Base-by-base conservation (phyloP, 2,888 invertebrate genomes). In the Petrolisthes cinctipes region DNA sequence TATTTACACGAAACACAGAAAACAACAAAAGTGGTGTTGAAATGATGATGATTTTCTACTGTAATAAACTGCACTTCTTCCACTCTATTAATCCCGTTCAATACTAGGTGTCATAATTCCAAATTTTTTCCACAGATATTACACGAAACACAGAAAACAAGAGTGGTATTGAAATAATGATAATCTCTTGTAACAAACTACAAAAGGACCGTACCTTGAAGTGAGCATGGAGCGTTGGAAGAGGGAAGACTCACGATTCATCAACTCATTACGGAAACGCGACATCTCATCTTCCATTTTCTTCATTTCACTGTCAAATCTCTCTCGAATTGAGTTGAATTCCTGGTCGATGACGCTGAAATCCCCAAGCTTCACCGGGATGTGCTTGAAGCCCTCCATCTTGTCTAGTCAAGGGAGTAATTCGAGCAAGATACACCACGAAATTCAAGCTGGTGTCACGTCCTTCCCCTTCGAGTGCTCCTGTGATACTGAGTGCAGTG, bases 231-330 rank as follows among this genome's bases (percentile, higher is more conserved):
- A 90, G 78, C 85, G 87, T 57, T 86, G 86, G 94, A 97, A 97
- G 93, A 97, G 96, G 93, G 96, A 96, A 92, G 96, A 96, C 93
- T 98, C 98, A 92, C 90, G 73, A 68, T 90, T 97, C 96, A 97
- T 97, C 91, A 98, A 94, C 93, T 97, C 97, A 91, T 96, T 96
- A 92, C 98, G 95, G 94, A 98, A 98, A 94, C 96, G 96, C 93
- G 96, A 96, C 98, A 98, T 98, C 94, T 98, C 98, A 92, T 98
- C 98, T 94, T 99, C 98, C 97, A 99, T 98, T 94, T 98, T 97
- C 92, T 96, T 95, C 98, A 99, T 98, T 95, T 99, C 98, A 91
- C 96, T 96, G 93, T 98, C 98, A 93, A 98, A 98, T 92, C 97
- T 95, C 93, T 98, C 98, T 92, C 98, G 95, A 93, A 99, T 98